A percentile compares a stretch with the other conserved stretches of the same genome.
Conservation (phyloP, 2,113 vertebrate genomes). For the Podarcis cretensis region DNA sequence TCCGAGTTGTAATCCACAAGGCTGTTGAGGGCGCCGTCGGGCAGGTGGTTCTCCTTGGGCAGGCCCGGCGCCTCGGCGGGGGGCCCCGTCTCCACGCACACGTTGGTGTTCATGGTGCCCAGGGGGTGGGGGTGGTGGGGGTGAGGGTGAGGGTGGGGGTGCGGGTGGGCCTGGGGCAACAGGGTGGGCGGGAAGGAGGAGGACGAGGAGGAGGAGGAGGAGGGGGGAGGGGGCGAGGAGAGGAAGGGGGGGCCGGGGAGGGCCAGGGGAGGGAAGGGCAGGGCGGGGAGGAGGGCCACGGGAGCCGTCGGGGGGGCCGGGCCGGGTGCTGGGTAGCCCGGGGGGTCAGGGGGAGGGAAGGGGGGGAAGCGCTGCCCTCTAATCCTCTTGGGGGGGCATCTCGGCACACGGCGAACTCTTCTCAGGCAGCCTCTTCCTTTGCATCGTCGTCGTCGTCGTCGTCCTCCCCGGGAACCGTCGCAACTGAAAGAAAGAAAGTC, state of each 20-base stretch:
- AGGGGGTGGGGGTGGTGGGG: constrained; percentile 72
- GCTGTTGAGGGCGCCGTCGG: constrained; percentile 92
- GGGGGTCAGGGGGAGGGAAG: neutral
- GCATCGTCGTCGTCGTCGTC: constrained; percentile 63
- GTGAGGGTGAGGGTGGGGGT: constrained; percentile 20
- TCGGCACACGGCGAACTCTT: constrained; percentile 65
- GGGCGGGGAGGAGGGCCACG: constrained; percentile 33
- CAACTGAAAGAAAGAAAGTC: constrained; percentile 81
- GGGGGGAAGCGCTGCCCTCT: neutral
- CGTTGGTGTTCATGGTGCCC: constrained; percentile 91
- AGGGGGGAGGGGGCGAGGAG: constrained; percentile 45
- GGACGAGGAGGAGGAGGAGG: constrained; percentile 14
- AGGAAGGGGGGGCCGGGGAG: constrained; percentile 43
- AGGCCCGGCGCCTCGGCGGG: constrained; percentile 88
- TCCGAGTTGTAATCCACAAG: constrained; percentile 98
- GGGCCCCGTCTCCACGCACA: constrained; percentile 92
- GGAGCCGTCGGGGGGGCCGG: constrained; percentile 58
- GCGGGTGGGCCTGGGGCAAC: constrained; percentile 43
- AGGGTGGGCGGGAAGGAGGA: constrained; percentile 59
- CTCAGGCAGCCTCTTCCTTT: constrained; percentile 67
- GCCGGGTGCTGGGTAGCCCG: constrained; percentile 29
- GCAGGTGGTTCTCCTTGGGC: constrained; percentile 93
- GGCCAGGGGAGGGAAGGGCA: constrained; percentile 45
- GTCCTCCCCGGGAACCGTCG: constrained; percentile 61
- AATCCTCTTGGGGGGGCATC: constrained; percentile 68